A percentile compares a stretch with the other conserved stretches of the same genome.
Evolutionary conservation across 2,888 invertebrate species (phyloP).

Genomic region (Coremacera marginata): DNA sequence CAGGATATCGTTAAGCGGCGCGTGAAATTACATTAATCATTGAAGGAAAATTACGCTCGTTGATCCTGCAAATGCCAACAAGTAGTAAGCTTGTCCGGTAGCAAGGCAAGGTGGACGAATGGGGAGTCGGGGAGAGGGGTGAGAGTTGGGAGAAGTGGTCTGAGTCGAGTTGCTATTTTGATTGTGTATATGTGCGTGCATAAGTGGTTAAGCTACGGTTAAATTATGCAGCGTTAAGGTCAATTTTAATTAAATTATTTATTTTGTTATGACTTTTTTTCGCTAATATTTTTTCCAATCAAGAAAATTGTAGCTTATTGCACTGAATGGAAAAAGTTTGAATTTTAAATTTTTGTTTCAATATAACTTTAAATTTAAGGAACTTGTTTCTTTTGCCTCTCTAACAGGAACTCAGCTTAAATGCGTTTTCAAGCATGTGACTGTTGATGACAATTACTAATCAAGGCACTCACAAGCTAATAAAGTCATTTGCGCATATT

Average conservation of each 20-base stretch:
- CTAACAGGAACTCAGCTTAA: background rate
- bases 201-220: background rate
- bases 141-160: too few species aligned
- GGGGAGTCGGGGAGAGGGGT: too few species aligned
- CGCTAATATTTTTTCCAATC: too few species aligned
- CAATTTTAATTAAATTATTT: slow-evolving; percentile 19
- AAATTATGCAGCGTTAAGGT: slow-evolving; percentile 20
- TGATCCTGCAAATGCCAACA: slow-evolving; percentile 7
- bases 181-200: background rate
- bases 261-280: background rate
- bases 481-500: slow-evolving; percentile 7
- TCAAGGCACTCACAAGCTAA: slow-evolving; percentile 5
- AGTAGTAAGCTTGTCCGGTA: background rate
- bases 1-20: slow-evolving; percentile 67
- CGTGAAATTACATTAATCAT: slow-evolving; percentile 68
- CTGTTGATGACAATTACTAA: slow-evolving; percentile 13
- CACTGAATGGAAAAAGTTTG: too few species aligned
- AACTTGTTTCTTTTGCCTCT: too few species aligned
- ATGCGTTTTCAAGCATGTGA: background rate
- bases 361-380: too few species aligned
- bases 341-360: too few species aligned
- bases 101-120: background rate
- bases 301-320: too few species aligned
- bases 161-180: background rate
- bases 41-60: slow-evolving; percentile 60